Percentiles rank a stretch among this genome's conserved stretches.
phyloP scores from a whole-genome alignment of 2,113 vertebrate genomes.

The Ciconia stormi region DNA sequence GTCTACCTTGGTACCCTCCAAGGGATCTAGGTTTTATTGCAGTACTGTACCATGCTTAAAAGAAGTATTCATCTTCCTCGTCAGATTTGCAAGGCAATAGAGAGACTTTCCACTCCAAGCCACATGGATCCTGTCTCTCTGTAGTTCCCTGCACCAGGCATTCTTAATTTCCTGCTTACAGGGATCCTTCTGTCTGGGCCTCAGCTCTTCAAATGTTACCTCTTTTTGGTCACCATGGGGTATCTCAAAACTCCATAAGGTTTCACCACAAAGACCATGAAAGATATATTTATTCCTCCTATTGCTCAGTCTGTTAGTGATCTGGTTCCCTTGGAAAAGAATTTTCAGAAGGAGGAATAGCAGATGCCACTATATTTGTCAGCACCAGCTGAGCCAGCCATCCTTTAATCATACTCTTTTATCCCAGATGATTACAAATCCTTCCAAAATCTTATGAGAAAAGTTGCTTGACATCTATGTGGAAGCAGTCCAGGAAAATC shows the following conservation, averaged over 20 bases:
- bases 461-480: slow-evolving; percentile 32
- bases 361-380: slow-evolving; percentile 63
- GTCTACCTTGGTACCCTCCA: not conserved
- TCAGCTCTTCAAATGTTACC: not conserved
- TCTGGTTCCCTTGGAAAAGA: slow-evolving; percentile 29
- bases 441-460: slow-evolving; percentile 48
- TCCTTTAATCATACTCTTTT: slow-evolving; percentile 51
- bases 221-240: not conserved
- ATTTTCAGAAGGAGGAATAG: slow-evolving; percentile 44
- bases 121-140: not conserved
- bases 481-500: slow-evolving; percentile 53
- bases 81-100: not conserved
- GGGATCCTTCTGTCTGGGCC: not conserved
- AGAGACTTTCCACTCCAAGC: not conserved
- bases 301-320: slow-evolving; percentile 35
- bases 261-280: slow-evolving; percentile 20
- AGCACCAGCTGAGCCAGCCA: slow-evolving; percentile 39
- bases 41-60: not conserved
- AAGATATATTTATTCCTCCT: slow-evolving; percentile 16
- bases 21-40: not conserved
- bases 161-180: slow-evolving; percentile 41
- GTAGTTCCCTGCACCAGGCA: not conserved
- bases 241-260: slow-evolving; percentile 13
- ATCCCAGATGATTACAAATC: slow-evolving; percentile 54
- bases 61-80: not conserved